Evolutionary conservation across 2,888 invertebrate species (phyloP).

Genomic region (Amaurobius ferox): DNA sequence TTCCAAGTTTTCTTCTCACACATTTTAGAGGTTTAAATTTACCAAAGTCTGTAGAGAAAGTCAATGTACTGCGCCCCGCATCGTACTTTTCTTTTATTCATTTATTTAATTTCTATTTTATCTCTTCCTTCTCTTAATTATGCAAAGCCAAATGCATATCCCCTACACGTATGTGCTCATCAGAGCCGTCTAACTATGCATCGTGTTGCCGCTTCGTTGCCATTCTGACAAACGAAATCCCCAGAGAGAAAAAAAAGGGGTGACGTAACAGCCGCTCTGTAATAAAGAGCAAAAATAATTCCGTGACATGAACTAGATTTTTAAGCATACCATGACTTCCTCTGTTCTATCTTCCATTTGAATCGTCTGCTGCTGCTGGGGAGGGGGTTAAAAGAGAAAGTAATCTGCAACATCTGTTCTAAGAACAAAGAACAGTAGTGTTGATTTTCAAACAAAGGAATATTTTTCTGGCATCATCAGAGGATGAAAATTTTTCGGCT

Average conservation of each 20-base stretch:
- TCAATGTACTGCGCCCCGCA: no score
- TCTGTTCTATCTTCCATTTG: conserved; percentile 18
- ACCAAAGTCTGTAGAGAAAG: no score
- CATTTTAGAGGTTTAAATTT: no score
- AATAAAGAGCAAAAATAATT: conserved; percentile 23
- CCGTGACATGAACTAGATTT: conserved; percentile 34
- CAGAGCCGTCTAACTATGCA: neutral
- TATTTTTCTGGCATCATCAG: neutral
- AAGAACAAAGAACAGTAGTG: conserved; percentile 38
- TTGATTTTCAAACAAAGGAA: conserved; percentile 22
- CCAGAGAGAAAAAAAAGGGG: neutral
- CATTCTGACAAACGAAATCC: neutral
- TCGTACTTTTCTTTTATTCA: no score
- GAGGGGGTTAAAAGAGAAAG: conserved; percentile 33
- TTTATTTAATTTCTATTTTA: no score
- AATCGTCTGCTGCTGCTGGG: conserved; percentile 18
- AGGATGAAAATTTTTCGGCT: neutral
- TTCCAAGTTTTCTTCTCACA: no score
- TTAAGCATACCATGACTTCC: conserved; percentile 30
- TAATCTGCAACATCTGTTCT: conserved; percentile 49
- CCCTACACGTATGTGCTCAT: neutral
- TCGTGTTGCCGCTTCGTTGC: neutral
- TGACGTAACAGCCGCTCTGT: neutral
- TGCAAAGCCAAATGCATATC: neutral
- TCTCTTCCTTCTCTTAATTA: no score